Base-by-base conservation (phyloP, 2,888 invertebrate species). In the Oligia latruncula region DNA sequence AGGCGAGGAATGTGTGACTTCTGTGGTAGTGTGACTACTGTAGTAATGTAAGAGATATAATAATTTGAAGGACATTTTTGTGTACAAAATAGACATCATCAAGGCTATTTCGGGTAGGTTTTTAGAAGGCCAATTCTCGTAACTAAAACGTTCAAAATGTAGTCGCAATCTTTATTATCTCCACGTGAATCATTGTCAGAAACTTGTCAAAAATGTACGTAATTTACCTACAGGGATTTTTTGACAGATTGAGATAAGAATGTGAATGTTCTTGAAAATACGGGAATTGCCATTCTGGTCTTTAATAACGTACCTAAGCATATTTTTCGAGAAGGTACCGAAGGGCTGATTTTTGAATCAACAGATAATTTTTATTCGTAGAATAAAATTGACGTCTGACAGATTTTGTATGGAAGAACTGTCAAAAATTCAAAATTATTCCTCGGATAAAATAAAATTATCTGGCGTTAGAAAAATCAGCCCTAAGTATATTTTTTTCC, bases 1-100 rank as follows among this genome's bases (percentile, higher is more conserved):
- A 13, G 64, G 77, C 72, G 49, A 62, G 77, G 79, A 85, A 86
- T 85, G 74, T 74, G 75, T 64, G 58, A 66, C 55, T 64, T 35
- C 49, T 65, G 71, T 29, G 49, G 49, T 49, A 49, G 71, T 72
- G 76, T 65, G 43, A 60, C 60, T 62, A 15, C 60, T 66, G 68
- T 40, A 65, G 46, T 23, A 43, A 46, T 15, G 35, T 55, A 35
- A 55, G 15, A 29, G 66, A 49, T 81, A 64, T 6, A 40, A 70
- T 72, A 40, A 66, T 72, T 40, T 29, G 23, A 70, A 55, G 29
- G 43, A 49, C 15, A 35, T 66, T 83, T 68, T 60, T 58, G 29
- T 40, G n/a, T 71, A 40, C 2, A 29, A 20, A 58, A 55, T 58
- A 49, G 23, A 23, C 15, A 29, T 20, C 15, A 23, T 35, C 17